Conservation (phyloP, 2,113 vertebrate species). For the Danio rerio region GRCz12tu NC_133193.1:22306001-22306500, state of each 20-base stretch:
- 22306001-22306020: no score
- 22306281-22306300: slow-evolving; percentile 88
- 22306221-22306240: background rate
- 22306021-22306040: no score
- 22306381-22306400: slow-evolving; percentile 89
- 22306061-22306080: no score
- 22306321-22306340: slow-evolving; percentile 92
- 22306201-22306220: background rate
- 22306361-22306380: slow-evolving; percentile 94
- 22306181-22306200: no score
- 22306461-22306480: slow-evolving; percentile 83
- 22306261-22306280: slow-evolving; percentile 94
- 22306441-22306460: slow-evolving; percentile 94
- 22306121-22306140: no score
- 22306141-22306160: no score
- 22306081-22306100: no score
- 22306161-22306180: no score
- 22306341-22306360: slow-evolving; percentile 95
- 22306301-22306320: slow-evolving; percentile 82
- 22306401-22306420: slow-evolving; percentile 96
- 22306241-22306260: slow-evolving; percentile 78
- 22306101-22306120: no score
- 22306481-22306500: slow-evolving; percentile 38
- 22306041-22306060: no score
- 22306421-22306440: slow-evolving; percentile 94